These are phyloP conservation scores for Empis stercorea DNA, from an alignment of 2,888 invertebrate genomes.

Conservation along the genomic window DNA sequence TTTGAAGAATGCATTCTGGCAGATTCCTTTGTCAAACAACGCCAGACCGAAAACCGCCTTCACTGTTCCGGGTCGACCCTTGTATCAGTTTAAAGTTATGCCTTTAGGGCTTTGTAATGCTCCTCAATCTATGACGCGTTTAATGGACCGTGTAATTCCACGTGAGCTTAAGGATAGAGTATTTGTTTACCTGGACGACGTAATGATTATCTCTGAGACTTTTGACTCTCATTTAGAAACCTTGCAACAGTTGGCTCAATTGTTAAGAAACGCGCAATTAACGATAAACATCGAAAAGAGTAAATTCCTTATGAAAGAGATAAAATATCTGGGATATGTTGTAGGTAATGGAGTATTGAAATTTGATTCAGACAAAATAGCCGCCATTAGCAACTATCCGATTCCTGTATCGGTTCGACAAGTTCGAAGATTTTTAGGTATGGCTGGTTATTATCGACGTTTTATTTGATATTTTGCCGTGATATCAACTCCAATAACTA, in stretches of 20 bases:
- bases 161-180: too few species aligned
- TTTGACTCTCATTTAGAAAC: constrained; percentile 8
- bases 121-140: too few species aligned
- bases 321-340: constrained; percentile 10
- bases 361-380: constrained; percentile 9
- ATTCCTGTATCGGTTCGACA: constrained; percentile 10
- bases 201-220: constrained; percentile 5
- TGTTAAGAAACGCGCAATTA: constrained; percentile 9
- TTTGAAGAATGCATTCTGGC: constrained; percentile 15
- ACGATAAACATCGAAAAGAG: too few species aligned
- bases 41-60: too few species aligned
- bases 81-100: too few species aligned
- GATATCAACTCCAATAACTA: constrained; percentile 5
- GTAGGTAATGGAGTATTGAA: constrained; percentile 9
- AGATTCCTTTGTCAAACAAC: not conserved
- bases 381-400: constrained; percentile 10
- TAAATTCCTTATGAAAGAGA: constrained; percentile 8
- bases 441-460: constrained; percentile 14
- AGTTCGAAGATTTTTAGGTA: constrained; percentile 12
- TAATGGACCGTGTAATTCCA: too few species aligned
- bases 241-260: constrained; percentile 7
- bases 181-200: constrained; percentile 12
- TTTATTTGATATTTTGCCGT: constrained; percentile 11
- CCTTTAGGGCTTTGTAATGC: constrained; percentile 10
- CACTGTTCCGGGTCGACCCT: too few species aligned